Percentiles rank a stretch among this genome's conserved stretches.
Evolutionary conservation across 2,797 vertebrate species (phyloP).

Genomic region (Myotis pilosus): DNA sequence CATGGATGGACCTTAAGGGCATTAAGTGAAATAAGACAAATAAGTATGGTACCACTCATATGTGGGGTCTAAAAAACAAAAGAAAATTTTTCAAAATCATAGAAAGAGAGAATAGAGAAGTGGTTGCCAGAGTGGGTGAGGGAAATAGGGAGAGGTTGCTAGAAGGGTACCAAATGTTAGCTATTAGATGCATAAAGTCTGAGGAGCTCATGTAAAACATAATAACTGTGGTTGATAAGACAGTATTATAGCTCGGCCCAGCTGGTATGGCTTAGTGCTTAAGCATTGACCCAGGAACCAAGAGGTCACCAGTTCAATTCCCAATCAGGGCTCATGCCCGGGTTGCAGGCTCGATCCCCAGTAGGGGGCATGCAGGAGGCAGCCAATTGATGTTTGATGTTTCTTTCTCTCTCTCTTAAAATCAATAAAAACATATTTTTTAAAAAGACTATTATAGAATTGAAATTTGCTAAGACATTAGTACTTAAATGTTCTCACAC

Average conservation of each 20-base stretch:
- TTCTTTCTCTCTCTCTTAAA: too few species aligned
- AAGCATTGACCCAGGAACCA: too few species aligned
- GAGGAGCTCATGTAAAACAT: background rate
- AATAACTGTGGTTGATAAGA: background rate
- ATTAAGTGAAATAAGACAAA: background rate
- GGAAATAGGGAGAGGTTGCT: background rate
- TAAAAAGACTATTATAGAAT: background rate
- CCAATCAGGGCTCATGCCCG: too few species aligned
- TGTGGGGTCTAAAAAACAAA: background rate
- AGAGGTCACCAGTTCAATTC: too few species aligned
- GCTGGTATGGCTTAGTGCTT: too few species aligned
- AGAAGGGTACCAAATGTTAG: background rate
- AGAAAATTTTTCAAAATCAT: background rate
- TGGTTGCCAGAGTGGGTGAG: background rate
- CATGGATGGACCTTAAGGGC: background rate
- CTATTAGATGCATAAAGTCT: background rate
- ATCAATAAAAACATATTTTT: too few species aligned
- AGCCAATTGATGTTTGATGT: too few species aligned
- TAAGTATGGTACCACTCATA: background rate
- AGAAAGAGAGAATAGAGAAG: background rate
- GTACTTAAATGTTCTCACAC: background rate
- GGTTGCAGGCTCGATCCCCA: too few species aligned
- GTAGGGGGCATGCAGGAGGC: too few species aligned
- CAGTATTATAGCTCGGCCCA: background rate
- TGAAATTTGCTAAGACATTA: background rate